These are phyloP conservation scores for Plagodis dolabraria DNA, from an alignment of 2,888 invertebrate species.

Conservation along the genomic window DNA sequence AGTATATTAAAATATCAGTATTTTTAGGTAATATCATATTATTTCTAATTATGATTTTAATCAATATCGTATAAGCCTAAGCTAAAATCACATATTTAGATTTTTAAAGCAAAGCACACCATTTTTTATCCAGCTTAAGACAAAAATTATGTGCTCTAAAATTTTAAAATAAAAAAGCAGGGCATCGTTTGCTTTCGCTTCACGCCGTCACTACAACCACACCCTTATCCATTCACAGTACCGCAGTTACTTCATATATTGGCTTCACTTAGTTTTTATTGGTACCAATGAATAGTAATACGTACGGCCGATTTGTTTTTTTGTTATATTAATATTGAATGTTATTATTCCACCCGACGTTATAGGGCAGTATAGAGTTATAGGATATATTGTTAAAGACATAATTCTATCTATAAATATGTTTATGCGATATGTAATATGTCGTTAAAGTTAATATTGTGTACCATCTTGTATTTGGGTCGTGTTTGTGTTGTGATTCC, in stretches of 20 bases:
- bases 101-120: not conserved
- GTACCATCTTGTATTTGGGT: not conserved
- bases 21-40: too few relatives aligned
- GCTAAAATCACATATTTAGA: too few relatives aligned
- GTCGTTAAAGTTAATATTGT: conserved; percentile 6
- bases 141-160: not conserved
- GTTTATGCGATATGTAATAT: conserved; percentile 6
- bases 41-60: too few relatives aligned
- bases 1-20: too few relatives aligned
- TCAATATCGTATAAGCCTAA: too few relatives aligned
- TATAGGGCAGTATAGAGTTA: conserved; percentile 1
- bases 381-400: conserved; percentile 2
- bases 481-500: too few relatives aligned
- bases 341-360: conserved; percentile 11
- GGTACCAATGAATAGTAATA: conserved; percentile 38
- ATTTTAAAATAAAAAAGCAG: not conserved
- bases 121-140: not conserved
- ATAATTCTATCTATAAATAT: conserved; percentile 8
- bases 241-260: conserved; percentile 35
- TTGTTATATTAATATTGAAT: conserved; percentile 29
- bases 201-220: conserved; percentile 15
- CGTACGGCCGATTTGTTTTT: conserved; percentile 27
- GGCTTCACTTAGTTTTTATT: conserved; percentile 39
- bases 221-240: conserved; percentile 20
- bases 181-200: not conserved